Conservation (phyloP, 2,797 vertebrate species). For the Pseudopleuronectes americanus region DNA sequence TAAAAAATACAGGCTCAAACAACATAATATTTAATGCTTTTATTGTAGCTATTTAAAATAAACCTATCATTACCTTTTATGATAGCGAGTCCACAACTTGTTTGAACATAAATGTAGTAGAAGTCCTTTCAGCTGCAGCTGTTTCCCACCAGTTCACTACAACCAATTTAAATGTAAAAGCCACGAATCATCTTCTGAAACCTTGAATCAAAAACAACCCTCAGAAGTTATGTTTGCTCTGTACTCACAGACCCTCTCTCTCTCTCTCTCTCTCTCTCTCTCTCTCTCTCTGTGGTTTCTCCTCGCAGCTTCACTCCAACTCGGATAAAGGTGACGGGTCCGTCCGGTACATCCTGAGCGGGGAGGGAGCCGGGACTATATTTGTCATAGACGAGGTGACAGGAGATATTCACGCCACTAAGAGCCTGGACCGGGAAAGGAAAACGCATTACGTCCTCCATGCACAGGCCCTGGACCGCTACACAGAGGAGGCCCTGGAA, state of each 20-base stretch:
- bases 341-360: constrained; percentile 97
- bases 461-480: constrained; percentile 94
- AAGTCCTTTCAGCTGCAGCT: not conserved
- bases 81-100: not conserved
- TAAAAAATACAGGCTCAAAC: too few species aligned
- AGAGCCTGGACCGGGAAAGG: constrained; percentile 96
- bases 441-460: constrained; percentile 97
- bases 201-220: constrained; percentile 5
- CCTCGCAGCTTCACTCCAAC: constrained; percentile 95
- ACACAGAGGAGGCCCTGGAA: constrained; percentile 95
- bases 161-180: not conserved
- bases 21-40: too few species aligned
- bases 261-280: too few species aligned
- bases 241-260: constrained; percentile 11
- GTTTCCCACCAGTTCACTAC: not conserved
- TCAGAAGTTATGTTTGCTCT: constrained; percentile 17
- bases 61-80: not conserved
- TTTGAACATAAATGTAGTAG: not conserved
- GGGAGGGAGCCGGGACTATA: constrained; percentile 96
- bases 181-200: not conserved
- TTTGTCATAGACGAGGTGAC: constrained; percentile 98
- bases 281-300: constrained; percentile 39
- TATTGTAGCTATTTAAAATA: too few species aligned
- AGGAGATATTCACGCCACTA: constrained; percentile 97
- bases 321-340: constrained; percentile 98